phyloP scores from a whole-genome alignment of 2,888 invertebrate genomes.

The Tenthredo mesomela region DNA sequence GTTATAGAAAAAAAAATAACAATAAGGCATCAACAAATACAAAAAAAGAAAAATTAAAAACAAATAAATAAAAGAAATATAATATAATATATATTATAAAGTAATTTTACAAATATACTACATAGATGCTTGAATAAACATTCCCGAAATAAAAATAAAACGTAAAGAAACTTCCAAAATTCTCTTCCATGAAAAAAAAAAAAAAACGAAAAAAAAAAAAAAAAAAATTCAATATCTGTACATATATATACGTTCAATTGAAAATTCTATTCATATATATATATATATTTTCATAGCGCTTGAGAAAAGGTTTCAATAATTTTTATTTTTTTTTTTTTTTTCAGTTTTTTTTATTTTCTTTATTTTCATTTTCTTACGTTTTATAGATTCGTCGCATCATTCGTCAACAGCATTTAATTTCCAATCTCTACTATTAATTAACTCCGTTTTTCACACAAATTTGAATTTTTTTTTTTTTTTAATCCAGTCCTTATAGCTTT shows the following conservation, averaged over 20 bases:
- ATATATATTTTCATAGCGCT: constrained; percentile 19
- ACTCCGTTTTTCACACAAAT: neutral
- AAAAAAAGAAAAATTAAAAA: neutral
- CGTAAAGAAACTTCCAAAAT: constrained; percentile 39
- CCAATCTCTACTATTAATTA: neutral
- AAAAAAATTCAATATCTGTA: constrained; percentile 22
- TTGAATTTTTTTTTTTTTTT: neutral
- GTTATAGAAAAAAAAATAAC: constrained; percentile 1
- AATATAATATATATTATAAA: neutral
- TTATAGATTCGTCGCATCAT: neutral
- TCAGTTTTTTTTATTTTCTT: too few species aligned
- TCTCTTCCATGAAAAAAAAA: constrained; percentile 44
- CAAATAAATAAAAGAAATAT: constrained; percentile 8
- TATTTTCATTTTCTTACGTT: too few species aligned
- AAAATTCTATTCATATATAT: constrained; percentile 15
- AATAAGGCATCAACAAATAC: neutral
- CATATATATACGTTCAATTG: neutral
- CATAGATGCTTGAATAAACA: constrained; percentile 24
- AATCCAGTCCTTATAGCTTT: too few species aligned
- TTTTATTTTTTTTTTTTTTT: too few species aligned
- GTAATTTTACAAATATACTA: constrained; percentile 16
- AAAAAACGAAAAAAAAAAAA: neutral
- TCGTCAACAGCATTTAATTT: too few species aligned
- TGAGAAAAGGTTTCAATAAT: neutral
- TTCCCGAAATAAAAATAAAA: neutral